Conservation (phyloP, 2,888 invertebrate genomes). For the Athetis lepigone region DNA sequence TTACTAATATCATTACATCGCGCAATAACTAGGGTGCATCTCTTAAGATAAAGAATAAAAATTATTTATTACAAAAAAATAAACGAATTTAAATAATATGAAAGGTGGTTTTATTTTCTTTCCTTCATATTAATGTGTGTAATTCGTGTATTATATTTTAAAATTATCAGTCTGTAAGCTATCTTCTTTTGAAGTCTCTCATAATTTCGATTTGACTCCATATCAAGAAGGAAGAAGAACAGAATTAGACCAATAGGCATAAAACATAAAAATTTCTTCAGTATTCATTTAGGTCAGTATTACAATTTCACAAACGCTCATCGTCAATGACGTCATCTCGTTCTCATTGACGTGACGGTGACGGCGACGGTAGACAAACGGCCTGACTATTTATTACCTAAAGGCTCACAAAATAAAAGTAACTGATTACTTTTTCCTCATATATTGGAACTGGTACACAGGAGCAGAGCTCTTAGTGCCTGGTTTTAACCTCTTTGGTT, state of each 20-base stretch:
- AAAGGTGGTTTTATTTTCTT: slow-evolving; percentile 9
- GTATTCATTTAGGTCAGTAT: not conserved
- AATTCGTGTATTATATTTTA: not conserved
- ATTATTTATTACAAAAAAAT: slow-evolving; percentile 59
- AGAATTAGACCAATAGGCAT: too few species aligned
- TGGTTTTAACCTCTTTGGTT: slow-evolving; percentile 91
- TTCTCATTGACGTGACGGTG: too few species aligned
- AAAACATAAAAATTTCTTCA: too few species aligned
- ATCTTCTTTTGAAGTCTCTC: too few species aligned
- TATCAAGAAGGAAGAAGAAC: too few species aligned
- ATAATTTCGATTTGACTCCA: too few species aligned
- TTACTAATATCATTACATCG: slow-evolving; percentile 49
- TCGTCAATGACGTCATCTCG: too few species aligned
- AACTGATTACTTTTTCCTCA: slow-evolving; percentile 93
- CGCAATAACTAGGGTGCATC: slow-evolving; percentile 57
- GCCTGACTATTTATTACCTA: not conserved
- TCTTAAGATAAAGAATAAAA: slow-evolving; percentile 52
- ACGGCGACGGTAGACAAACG: too few species aligned
- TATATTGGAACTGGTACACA: slow-evolving; percentile 95
- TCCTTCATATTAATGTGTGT: not conserved
- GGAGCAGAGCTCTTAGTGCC: slow-evolving; percentile 93
- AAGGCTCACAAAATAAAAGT: not conserved
- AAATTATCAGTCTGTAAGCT: not conserved
- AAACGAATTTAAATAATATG: slow-evolving; percentile 40
- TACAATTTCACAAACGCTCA: not conserved